These are phyloP conservation scores for Eulacestoma nigropectus DNA, from an alignment of 2,113 vertebrate genomes.

Conservation along the genomic window DNA sequence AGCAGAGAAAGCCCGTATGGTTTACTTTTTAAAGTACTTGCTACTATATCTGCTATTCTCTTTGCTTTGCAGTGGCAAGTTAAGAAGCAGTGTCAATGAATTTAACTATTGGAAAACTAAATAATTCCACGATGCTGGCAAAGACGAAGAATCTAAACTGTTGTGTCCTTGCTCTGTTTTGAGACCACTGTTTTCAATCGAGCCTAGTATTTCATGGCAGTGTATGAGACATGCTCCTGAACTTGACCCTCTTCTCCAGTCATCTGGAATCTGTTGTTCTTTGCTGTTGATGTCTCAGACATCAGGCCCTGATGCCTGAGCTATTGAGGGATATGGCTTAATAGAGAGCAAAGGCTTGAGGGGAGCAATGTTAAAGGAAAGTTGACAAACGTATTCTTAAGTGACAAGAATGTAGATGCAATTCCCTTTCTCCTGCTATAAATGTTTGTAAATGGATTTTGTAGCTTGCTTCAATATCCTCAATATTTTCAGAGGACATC, in stretches of 20 bases:
- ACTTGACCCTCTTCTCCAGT: neutral
- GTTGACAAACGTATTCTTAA: neutral
- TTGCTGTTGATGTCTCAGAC: neutral
- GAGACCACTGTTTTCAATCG: neutral
- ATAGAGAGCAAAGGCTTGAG: neutral
- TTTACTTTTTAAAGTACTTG: neutral
- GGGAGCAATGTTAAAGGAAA: neutral
- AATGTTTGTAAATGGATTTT: neutral
- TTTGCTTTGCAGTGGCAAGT: neutral
- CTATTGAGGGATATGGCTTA: accelerated
- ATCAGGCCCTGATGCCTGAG: neutral
- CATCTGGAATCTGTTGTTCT: neutral
- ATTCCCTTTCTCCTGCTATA: neutral
- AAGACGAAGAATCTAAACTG: neutral
- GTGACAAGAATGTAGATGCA: neutral
- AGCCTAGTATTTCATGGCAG: neutral
- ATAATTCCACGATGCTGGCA: neutral
- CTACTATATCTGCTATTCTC: neutral
- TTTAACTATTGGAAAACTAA: neutral
- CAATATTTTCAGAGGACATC: conserved; percentile 83
- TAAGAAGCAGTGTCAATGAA: neutral
- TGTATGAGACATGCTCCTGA: neutral
- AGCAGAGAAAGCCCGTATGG: neutral
- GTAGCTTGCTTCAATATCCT: neutral
- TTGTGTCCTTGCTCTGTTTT: neutral